Evolutionary conservation across 2,113 vertebrate species (phyloP).

Genomic region (Cryptotis parvus): DNA sequence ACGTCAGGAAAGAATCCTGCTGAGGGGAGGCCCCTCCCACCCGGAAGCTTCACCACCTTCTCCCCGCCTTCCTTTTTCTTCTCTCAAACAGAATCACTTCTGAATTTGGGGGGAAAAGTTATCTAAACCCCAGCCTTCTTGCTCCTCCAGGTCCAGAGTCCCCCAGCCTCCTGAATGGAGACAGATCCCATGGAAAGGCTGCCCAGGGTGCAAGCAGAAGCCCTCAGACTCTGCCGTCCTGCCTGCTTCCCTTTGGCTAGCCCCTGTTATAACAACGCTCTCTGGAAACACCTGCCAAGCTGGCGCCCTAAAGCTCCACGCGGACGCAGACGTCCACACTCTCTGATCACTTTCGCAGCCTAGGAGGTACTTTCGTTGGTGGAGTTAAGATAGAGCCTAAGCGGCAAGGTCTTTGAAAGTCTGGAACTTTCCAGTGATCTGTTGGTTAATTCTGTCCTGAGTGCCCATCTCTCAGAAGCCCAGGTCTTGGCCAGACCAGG

Average conservation of each 20-base stretch:
- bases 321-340: no score
- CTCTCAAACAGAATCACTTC: no score
- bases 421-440: background rate
- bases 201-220: no score
- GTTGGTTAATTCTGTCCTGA: background rate
- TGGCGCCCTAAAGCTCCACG: no score
- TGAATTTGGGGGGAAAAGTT: no score
- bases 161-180: background rate
- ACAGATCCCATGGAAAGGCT: background rate
- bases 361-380: background rate
- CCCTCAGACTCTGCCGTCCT: no score
- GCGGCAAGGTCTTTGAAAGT: background rate
- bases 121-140: background rate
- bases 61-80: no score
- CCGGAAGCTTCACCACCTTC: background rate
- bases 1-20: background rate
- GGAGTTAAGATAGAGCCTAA: background rate
- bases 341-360: no score
- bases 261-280: background rate
- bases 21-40: no score
- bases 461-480: background rate
- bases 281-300: no score
- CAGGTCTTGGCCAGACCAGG: background rate
- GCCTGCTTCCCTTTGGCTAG: background rate
- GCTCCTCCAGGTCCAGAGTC: background rate